Percentiles rank a stretch among this genome's conserved stretches.
Evolutionary conservation across 2,888 invertebrate genomes (phyloP).

Genomic region (Lissonota sp.): DNA sequence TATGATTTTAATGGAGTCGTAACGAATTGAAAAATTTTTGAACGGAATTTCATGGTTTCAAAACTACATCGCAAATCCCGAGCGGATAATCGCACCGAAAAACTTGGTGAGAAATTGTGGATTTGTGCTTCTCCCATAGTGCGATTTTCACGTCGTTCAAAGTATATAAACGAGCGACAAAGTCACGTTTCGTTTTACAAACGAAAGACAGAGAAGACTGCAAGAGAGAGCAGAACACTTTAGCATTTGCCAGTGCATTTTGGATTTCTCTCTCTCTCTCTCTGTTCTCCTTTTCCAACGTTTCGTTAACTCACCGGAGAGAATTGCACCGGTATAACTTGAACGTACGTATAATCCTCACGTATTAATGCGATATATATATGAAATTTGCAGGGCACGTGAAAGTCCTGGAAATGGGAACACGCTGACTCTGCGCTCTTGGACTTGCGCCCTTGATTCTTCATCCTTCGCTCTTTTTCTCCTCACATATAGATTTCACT

Average conservation of each 20-base stretch:
- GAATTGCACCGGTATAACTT: constrained; percentile 53
- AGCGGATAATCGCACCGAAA: background rate
- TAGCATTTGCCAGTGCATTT: constrained; percentile 18
- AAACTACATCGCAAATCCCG: background rate
- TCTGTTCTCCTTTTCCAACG: constrained; percentile 11
- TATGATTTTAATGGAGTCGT: too few relatives aligned
- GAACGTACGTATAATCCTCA: constrained; percentile 65
- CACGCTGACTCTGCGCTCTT: constrained; percentile 67
- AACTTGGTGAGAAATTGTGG: constrained; percentile 6
- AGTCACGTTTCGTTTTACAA: constrained; percentile 75
- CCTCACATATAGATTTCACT: background rate
- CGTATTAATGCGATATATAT: constrained; percentile 75
- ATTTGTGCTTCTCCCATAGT: constrained; percentile 29
- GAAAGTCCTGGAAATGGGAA: constrained; percentile 70
- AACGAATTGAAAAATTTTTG: too few relatives aligned
- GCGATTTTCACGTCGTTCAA: constrained; percentile 39
- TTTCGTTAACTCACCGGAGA: constrained; percentile 22
- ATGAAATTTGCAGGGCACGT: constrained; percentile 71
- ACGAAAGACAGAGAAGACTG: constrained; percentile 64
- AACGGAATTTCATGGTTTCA: too few relatives aligned
- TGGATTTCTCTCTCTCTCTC: constrained; percentile 20
- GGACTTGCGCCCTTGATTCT: background rate
- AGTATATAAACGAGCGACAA: constrained; percentile 54
- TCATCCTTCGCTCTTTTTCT: background rate
- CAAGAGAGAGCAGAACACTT: constrained; percentile 25